phyloP scores from a whole-genome alignment of 2,113 vertebrate species.

The Podarcis muralis region DNA sequence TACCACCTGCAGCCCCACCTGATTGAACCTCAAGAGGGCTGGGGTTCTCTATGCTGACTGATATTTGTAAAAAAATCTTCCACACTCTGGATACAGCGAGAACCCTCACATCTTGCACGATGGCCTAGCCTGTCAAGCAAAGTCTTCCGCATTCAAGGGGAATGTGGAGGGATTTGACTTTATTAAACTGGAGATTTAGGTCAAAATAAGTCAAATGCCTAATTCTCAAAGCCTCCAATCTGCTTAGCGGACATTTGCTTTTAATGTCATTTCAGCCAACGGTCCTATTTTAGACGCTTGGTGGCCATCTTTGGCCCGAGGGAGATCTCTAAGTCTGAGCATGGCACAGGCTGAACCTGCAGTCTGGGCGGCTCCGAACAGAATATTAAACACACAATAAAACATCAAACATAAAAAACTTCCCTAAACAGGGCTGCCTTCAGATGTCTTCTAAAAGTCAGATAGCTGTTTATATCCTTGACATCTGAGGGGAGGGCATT shows the following conservation, averaged over 20 bases:
- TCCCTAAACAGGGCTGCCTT: no score
- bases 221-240: slow-evolving; percentile 66
- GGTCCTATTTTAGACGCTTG: not conserved
- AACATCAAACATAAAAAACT: no score
- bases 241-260: slow-evolving; percentile 54
- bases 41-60: accelerated
- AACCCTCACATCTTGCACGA: not conserved
- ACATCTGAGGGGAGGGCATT: no score
- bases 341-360: no score
- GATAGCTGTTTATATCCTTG: no score
- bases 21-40: not conserved
- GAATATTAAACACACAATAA: no score
- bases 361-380: no score
- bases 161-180: slow-evolving; percentile 55
- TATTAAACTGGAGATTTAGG: slow-evolving; percentile 66
- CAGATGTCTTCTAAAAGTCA: no score
- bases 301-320: not conserved
- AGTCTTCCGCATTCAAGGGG: slow-evolving; percentile 33
- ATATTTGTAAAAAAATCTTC: not conserved
- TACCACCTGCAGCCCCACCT: not conserved
- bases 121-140: slow-evolving; percentile 2
- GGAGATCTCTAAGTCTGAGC: not conserved
- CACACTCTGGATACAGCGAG: not conserved
- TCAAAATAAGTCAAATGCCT: slow-evolving; percentile 62
- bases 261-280: slow-evolving; percentile 48